Conservation (phyloP, 1,140 invertebrate species). For the Andricus grossulariae region DNA sequence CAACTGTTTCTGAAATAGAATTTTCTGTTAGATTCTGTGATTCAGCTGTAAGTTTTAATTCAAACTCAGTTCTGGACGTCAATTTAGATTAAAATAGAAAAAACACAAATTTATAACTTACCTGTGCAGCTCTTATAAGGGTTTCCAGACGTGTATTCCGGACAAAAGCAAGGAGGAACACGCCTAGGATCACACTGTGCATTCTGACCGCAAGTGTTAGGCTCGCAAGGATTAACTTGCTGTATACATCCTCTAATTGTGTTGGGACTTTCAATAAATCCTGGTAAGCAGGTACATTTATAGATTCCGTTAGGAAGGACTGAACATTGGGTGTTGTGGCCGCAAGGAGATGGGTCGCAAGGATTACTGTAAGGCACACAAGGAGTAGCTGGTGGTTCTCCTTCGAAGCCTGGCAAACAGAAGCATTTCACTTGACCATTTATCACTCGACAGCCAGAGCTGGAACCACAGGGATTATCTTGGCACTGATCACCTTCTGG, state of each 20-base stretch:
- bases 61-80: no score
- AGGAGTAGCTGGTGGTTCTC: slow-evolving; percentile 83
- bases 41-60: no score
- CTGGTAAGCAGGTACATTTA: slow-evolving; percentile 90
- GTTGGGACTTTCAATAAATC: slow-evolving; percentile 90
- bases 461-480: slow-evolving; percentile 89
- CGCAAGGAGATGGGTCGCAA: slow-evolving; percentile 90
- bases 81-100: no score
- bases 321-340: slow-evolving; percentile 90
- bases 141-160: slow-evolving; percentile 84
- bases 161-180: slow-evolving; percentile 88
- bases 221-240: slow-evolving; percentile 86
- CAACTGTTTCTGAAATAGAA: slow-evolving; percentile 52
- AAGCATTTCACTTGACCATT: slow-evolving; percentile 85
- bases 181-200: slow-evolving; percentile 87
- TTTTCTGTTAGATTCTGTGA: no score
- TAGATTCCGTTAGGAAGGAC: slow-evolving; percentile 88
- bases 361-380: slow-evolving; percentile 84
- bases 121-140: slow-evolving; percentile 84
- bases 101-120: slow-evolving; percentile 47
- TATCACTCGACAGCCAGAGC: slow-evolving; percentile 86
- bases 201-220: slow-evolving; percentile 86
- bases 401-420: slow-evolving; percentile 92
- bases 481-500: slow-evolving; percentile 90
- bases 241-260: slow-evolving; percentile 89